Evolutionary conservation across 2,113 vertebrate species (phyloP), one percentile per base, ranked within the genome.

Genomic region (Tragelaphus strepsiceros): DNA sequence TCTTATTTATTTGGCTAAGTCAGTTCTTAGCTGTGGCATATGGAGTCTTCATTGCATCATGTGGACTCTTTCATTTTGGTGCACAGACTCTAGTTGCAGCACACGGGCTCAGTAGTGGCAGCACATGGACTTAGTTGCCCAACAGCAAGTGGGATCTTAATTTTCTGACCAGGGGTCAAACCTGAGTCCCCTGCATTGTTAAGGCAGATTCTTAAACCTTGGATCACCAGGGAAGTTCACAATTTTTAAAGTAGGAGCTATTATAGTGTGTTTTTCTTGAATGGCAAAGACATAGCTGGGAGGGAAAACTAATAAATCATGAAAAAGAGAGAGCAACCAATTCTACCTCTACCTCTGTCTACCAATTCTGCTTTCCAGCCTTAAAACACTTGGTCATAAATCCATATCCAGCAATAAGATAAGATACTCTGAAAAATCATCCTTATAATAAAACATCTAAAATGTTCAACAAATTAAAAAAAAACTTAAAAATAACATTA

Each of bases 331-430:
- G 28, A n/a, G 62, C 30, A 81, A 91, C n/a, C n/a, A 84, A 74
- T 88, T 22, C 56, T 67, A 58, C 14, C 88, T 64, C 80, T 85
- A 2, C 61, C 30, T 67, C 32, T 56, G 9, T 56, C 56, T 67
- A n/a, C 62, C 32, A 67, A 5, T 67, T n/a, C 32, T 67, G 64
- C 24, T 85, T 43, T 71, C 35, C 32, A 81, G 35, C 11, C 82
- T 96, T 95, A 93, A 71, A 93, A 71, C 19, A 78, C 13, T 84
- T n/a, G 53, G 30, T 83, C 35, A 51, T 61, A 95, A 94, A 67
- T 81, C 39, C 21, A 11, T n/a, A 56, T 58, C 30, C 6, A 96
- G 49, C 49, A 92, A 51, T 59, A 26, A 46, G 51, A 90, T 35
- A 85, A 89, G 59, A 77, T 58, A 81, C 7, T 88, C 56, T 78